These are phyloP conservation scores for Candoia aspera DNA, from an alignment of 2,113 vertebrate genomes.

Conservation along the genomic window DNA sequence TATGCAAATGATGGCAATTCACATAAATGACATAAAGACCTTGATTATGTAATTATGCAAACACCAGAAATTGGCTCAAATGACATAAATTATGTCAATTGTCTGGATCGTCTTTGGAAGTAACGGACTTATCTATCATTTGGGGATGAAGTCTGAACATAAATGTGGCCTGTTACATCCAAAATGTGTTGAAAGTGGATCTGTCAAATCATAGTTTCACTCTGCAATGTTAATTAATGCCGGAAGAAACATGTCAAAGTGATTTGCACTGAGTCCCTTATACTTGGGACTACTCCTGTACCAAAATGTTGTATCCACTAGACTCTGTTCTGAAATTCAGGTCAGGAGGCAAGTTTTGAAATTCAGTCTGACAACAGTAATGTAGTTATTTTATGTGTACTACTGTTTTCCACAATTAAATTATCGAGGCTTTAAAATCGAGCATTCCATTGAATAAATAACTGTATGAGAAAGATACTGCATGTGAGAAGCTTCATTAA, in stretches of 20 bases:
- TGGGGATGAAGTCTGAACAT: background rate
- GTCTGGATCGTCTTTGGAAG: background rate
- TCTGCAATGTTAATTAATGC: background rate
- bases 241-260: background rate
- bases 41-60: background rate
- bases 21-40: background rate
- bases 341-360: background rate
- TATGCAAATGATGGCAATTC: background rate
- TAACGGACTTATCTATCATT: background rate
- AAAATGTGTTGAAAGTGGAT: background rate
- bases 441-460: slow-evolving; percentile 4
- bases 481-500: background rate
- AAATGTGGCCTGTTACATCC: background rate
- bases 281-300: background rate
- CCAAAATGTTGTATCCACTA: background rate
- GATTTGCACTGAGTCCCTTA: background rate
- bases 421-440: slow-evolving; percentile 10
- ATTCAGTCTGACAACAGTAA: background rate
- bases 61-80: background rate
- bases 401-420: background rate
- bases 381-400: background rate
- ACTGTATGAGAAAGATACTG: background rate
- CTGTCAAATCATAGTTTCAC: background rate
- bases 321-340: background rate
- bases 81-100: background rate